Conservation (phyloP, 2,797 vertebrate genomes). For the Fringilla coelebs region DNA sequence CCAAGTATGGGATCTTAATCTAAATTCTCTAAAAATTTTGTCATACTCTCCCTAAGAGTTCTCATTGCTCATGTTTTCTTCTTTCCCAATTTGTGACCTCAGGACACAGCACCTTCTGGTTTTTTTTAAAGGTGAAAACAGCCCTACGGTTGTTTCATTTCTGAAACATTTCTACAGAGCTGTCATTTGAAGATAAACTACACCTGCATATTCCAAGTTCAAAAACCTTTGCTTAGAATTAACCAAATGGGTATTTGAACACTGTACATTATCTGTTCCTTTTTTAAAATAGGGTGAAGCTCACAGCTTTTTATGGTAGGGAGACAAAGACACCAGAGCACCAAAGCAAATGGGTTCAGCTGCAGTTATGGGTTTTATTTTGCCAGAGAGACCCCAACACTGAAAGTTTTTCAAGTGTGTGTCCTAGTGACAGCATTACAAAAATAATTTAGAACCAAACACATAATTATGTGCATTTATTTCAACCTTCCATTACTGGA, state of each 20-base stretch:
- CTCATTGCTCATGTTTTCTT: background rate
- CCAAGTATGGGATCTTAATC: background rate
- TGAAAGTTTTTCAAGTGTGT: slow-evolving; percentile 55
- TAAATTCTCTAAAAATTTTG: background rate
- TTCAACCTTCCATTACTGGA: slow-evolving; percentile 72
- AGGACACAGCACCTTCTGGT: background rate
- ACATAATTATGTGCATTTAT: slow-evolving; percentile 78
- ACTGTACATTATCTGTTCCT: background rate
- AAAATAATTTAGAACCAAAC: slow-evolving; percentile 75
- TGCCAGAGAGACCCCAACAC: background rate
- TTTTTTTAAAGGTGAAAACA: background rate
- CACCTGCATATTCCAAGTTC: background rate
- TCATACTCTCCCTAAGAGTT: background rate
- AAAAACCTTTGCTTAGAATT: background rate
- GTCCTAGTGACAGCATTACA: slow-evolving; percentile 69
- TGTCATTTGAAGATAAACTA: background rate
- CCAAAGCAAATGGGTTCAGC: background rate
- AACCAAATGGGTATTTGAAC: background rate
- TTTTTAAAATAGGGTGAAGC: background rate
- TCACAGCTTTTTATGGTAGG: background rate
- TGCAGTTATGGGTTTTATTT: slow-evolving; percentile 39
- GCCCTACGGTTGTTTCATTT: background rate
- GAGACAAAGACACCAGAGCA: background rate
- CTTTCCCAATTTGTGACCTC: background rate
- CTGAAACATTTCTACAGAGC: background rate